Conservation (phyloP, 2,888 invertebrate species). For the Acleris emargana region DNA sequence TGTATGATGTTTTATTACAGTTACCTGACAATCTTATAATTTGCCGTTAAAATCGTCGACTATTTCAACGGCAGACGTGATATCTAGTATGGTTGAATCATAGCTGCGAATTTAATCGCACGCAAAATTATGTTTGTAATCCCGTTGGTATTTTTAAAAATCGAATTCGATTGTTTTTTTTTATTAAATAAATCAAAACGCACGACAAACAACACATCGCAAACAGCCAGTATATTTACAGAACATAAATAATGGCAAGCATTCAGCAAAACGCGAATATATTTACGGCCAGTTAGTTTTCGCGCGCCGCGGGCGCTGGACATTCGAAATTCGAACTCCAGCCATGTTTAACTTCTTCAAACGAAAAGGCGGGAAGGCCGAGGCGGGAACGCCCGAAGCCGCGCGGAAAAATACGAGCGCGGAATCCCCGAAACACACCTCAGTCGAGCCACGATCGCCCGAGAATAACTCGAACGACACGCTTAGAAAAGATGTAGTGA, state of each 20-base stretch:
- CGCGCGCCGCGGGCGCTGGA: slow-evolving; percentile 54
- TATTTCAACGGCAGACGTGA: too few species aligned
- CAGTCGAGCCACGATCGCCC: slow-evolving; percentile 67
- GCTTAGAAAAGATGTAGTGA: slow-evolving; percentile 76
- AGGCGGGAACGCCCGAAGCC: slow-evolving; percentile 51
- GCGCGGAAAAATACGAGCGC: slow-evolving; percentile 57
- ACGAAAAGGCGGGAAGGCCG: slow-evolving; percentile 75
- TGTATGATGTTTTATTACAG: not conserved
- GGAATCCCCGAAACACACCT: slow-evolving; percentile 45
- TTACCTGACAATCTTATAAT: slow-evolving; percentile 1
- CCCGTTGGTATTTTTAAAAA: not conserved
- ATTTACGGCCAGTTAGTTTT: slow-evolving; percentile 54
- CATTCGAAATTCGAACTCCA: slow-evolving; percentile 57
- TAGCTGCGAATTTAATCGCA: not conserved
- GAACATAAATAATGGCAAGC: slow-evolving; percentile 34
- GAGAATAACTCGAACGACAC: slow-evolving; percentile 60
- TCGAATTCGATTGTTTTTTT: not conserved
- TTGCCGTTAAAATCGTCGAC: not conserved
- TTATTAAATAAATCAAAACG: slow-evolving; percentile 3
- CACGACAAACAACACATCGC: slow-evolving; percentile 38
- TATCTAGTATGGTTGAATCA: not conserved
- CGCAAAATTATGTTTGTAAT: not conserved
- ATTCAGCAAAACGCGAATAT: slow-evolving; percentile 31
- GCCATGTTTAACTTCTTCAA: slow-evolving; percentile 80
- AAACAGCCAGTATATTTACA: slow-evolving; percentile 19